Base-by-base conservation (phyloP, 1,140 invertebrate genomes). In the Papilio glaucus region DNA sequence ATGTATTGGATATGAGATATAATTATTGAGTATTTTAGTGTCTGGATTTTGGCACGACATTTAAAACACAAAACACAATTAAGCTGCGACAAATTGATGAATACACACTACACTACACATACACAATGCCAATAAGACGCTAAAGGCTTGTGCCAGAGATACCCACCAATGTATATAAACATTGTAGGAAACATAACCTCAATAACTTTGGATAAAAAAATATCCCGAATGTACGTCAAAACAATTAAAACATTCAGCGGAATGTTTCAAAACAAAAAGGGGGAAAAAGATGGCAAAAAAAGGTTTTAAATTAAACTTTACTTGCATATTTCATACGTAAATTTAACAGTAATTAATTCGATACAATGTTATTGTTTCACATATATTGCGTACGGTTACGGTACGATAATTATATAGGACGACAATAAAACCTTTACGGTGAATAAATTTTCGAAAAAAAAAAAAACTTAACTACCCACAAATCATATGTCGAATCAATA, bases 401-500 rank as follows among this genome's bases (percentile, higher is more conserved):
- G 39, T 45, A 8, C 15, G n/a, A 18, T 45, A 45, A 45, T 45
- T 45, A 45, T 45, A 21, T 45, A 18, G 42, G 42, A 15, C 18
- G n/a, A 2, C 1, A 21, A 45, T 45, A 6, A 15, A n/a, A 45
- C 42, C 42, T 15, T 45, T 45, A 7, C 5, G 5, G n/a, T 18
- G 42, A 15, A 45, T 45, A 45, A 15, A 13, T 41, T 8, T 6
- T 12, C 5, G 13, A 42, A 42, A 42, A 45, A 45, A 15, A 45
- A 45, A 2, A 33, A 18, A 0, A 45, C 5, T 15, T 45, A 45
- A 45, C 42, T 45, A 18, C 42, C 8, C 15, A 45, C n/a, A 15
- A 45, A 45, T 7, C n/a, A 8, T 45, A 45, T 45, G 42, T 15
- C n/a, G 42, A 45, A 45, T 45, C 42, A 45, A 45, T 45, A 45